Conservation (phyloP, 2,797 vertebrate species). For the Schizopygopsis pylzovi region DNA sequence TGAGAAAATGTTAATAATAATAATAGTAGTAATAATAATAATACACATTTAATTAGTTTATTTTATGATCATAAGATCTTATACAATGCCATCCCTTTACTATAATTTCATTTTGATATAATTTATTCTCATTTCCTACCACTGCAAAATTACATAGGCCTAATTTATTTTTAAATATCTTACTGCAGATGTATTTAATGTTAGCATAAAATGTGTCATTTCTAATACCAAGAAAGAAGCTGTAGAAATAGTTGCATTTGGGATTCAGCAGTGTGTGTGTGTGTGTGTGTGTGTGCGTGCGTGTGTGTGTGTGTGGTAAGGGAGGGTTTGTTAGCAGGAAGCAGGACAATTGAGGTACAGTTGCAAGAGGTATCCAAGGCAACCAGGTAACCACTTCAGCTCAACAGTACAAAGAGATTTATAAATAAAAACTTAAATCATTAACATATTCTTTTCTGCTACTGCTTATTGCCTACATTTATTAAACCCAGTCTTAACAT, state of each 20-base stretch:
- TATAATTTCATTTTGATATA: neutral
- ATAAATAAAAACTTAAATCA: conserved; percentile 16
- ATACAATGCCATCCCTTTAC: neutral
- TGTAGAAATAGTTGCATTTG: conserved; percentile 75
- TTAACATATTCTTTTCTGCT: neutral
- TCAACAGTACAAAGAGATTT: neutral
- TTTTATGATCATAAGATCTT: neutral
- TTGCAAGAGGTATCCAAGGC: conserved; percentile 48
- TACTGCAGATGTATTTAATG: neutral
- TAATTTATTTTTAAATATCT: neutral
- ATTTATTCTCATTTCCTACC: neutral
- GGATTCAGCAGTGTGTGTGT: conserved; percentile 62
- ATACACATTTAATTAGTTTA: neutral
- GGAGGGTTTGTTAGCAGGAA: conserved; percentile 51
- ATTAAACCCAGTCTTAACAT: conserved; percentile 7
- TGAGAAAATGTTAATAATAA: neutral
- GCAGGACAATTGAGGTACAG: conserved; percentile 58
- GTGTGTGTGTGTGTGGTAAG: conserved; percentile 10
- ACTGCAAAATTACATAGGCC: neutral
- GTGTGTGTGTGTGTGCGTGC: neutral
- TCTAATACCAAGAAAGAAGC: conserved; percentile 25
- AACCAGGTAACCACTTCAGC: conserved; percentile 45
- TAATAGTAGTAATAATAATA: neutral
- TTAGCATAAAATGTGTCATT: neutral
- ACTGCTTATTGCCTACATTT: neutral